These are phyloP conservation scores for Oconnorella tubifera DNA, from an alignment of 2,888 invertebrate genomes.

Conservation along the genomic window DNA sequence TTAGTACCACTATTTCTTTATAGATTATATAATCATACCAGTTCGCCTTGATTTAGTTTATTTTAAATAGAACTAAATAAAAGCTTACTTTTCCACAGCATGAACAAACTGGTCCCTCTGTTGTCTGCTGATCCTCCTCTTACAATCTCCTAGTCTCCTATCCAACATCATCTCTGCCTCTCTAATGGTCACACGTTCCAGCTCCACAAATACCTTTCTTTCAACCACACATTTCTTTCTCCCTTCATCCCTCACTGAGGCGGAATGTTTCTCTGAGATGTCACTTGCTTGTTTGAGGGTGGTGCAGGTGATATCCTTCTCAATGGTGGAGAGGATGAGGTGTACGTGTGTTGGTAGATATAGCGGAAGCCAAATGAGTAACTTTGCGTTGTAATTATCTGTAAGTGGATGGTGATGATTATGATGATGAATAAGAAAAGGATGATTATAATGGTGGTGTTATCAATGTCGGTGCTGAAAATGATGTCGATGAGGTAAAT, in stretches of 20 bases:
- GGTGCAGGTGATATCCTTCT: constrained; percentile 36
- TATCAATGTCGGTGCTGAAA: too few relatives aligned
- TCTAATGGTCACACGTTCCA: constrained; percentile 6
- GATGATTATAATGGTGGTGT: too few relatives aligned
- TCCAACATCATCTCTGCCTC: constrained; percentile 38
- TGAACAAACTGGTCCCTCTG: constrained; percentile 66
- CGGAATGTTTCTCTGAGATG: too few relatives aligned
- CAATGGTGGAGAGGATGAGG: constrained; percentile 61
- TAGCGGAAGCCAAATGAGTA: constrained; percentile 73
- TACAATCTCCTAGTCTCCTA: constrained; percentile 39
- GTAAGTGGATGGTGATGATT: constrained; percentile 13
- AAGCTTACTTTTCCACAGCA: neutral
- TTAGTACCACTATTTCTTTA: too few relatives aligned
- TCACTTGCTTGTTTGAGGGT: constrained; percentile 15
- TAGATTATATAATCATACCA: too few relatives aligned
- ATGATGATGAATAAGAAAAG: too few relatives aligned
- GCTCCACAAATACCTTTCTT: too few relatives aligned
- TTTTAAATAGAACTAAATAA: too few relatives aligned
- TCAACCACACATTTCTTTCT: too few relatives aligned
- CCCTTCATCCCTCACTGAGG: constrained; percentile 8
- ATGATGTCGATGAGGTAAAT: too few relatives aligned
- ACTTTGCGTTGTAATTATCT: constrained; percentile 61
- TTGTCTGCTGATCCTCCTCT: constrained; percentile 55
- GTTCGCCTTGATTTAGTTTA: too few relatives aligned
- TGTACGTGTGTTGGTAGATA: constrained; percentile 72